Percentiles rank a stretch among this genome's conserved stretches.
phyloP scores from a whole-genome alignment of 2,113 vertebrate genomes.

The Plestiodon gilberti region DNA sequence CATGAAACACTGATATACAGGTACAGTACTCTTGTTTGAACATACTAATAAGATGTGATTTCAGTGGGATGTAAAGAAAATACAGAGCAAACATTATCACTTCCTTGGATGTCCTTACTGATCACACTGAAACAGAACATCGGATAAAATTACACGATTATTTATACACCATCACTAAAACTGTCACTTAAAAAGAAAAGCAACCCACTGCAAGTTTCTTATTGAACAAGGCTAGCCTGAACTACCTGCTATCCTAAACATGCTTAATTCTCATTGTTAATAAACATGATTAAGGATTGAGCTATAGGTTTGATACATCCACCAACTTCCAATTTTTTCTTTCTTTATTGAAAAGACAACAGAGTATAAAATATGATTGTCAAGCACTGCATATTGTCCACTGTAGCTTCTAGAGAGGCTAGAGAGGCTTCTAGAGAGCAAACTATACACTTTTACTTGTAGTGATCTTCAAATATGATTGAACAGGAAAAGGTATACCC shows the following conservation, averaged over 20 bases:
- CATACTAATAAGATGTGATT: not conserved
- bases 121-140: not conserved
- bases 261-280: not conserved
- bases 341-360: not conserved
- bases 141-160: not conserved
- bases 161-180: not conserved
- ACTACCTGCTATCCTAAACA: not conserved
- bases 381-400: not conserved
- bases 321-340: not conserved
- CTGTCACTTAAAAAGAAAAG: not conserved
- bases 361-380: not conserved
- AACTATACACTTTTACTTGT: not conserved
- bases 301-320: not conserved
- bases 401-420: not conserved
- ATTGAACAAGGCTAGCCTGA: not conserved
- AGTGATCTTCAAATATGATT: not conserved
- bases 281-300: not conserved
- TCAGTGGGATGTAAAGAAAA: not conserved
- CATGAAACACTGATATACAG: not conserved
- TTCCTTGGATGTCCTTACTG: not conserved
- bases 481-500: not conserved
- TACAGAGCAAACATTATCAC: not conserved
- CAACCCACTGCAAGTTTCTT: not conserved
- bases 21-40: too few relatives aligned
- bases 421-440: not conserved